phyloP scores from a whole-genome alignment of 1,140 invertebrate species.

The Meteorus sp. region DNA sequence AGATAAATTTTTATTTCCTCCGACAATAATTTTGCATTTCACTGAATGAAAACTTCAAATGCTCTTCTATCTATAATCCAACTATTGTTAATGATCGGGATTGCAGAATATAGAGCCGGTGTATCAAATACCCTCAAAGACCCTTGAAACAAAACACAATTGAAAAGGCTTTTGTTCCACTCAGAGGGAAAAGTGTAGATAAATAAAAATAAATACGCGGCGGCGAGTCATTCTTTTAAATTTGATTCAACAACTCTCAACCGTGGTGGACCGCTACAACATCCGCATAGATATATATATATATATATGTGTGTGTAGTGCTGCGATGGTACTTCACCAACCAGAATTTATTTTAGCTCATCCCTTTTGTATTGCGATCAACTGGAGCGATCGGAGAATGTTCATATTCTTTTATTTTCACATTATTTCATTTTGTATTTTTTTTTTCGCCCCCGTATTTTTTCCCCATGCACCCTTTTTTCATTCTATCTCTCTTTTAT shows the following conservation, averaged over 20 bases:
- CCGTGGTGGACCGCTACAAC: neutral
- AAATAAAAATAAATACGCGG: slow-evolving; percentile 44
- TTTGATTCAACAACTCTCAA: slow-evolving; percentile 42
- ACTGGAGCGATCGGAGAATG: neutral
- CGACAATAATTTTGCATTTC: no score
- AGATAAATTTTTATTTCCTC: no score
- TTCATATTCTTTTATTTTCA: slow-evolving; percentile 14
- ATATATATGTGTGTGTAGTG: no score
- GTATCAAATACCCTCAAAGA: slow-evolving; percentile 44
- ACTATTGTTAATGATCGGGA: neutral
- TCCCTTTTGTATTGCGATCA: slow-evolving; percentile 13
- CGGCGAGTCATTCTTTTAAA: slow-evolving; percentile 57
- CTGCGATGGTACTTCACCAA: neutral
- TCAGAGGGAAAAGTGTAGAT: neutral
- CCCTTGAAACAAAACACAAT: slow-evolving; percentile 45
- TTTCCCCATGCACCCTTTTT: no score
- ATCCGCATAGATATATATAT: no score
- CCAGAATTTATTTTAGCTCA: slow-evolving; percentile 6
- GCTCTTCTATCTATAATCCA: no score
- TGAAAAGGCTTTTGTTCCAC: slow-evolving; percentile 53
- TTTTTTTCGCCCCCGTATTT: no score
- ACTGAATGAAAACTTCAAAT: no score
- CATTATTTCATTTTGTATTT: neutral
- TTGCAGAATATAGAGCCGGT: slow-evolving; percentile 14
- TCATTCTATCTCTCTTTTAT: no score